These are phyloP conservation scores for Ciconia boyciana DNA, from an alignment of 2,113 vertebrate species.

Conservation along the genomic window DNA sequence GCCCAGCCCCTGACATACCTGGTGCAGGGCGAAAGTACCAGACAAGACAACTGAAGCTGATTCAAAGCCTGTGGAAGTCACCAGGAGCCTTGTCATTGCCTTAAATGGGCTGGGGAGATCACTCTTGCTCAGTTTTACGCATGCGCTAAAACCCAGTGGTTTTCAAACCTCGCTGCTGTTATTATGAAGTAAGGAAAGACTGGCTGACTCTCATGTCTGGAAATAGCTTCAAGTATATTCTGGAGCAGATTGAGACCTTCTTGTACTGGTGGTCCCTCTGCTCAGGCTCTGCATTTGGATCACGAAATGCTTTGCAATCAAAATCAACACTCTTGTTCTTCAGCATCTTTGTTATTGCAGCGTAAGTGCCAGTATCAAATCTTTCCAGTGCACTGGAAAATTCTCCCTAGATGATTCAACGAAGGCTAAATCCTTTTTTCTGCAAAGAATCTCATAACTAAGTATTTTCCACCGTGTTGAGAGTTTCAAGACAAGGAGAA, in stretches of 20 bases:
- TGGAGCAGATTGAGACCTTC: neutral
- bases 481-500: neutral
- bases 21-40: neutral
- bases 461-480: neutral
- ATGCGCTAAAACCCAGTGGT: neutral
- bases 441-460: neutral
- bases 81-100: neutral
- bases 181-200: neutral
- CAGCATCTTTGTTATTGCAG: neutral
- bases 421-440: neutral
- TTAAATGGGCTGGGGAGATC: neutral
- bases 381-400: neutral
- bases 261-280: neutral
- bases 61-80: neutral
- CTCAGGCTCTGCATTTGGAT: neutral
- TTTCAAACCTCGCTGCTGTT: neutral
- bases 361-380: neutral
- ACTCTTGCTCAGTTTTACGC: neutral
- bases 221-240: neutral
- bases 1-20: neutral
- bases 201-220: neutral
- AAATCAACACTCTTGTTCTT: neutral
- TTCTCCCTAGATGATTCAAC: neutral
- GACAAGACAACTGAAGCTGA: accelerated
- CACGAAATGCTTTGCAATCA: neutral